Base-by-base conservation (phyloP, 1,140 invertebrate species). In the Grapholita molesta region DNA sequence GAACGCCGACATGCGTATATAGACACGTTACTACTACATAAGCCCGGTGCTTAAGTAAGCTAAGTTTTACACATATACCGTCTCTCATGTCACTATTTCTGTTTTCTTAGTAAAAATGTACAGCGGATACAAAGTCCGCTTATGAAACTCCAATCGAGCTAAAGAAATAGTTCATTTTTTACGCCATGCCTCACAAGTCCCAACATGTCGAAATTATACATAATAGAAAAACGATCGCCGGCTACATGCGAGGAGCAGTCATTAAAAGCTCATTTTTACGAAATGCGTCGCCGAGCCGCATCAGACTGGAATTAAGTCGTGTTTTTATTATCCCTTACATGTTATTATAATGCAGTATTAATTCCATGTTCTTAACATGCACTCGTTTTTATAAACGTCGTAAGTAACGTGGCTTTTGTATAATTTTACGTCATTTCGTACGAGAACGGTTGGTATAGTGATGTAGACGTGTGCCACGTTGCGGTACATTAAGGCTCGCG, bases 181-280 rank as follows among this genome's bases (percentile, higher is more conserved):
- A 67, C 38, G 3, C 9, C 65, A 18, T 38, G 33, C 33, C 18
- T 6, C 21, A 3, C 65, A 30, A 33, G 18, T 15, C 7, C 28
- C 18, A n/a, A 48, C 35, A 52, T 52, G 24, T 67, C 23, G 28
- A 67, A 67, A 48, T 67, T 67, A 48, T 23, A 38, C 42, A 32
- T 30, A 38, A 67, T 52, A 67, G 24, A 67, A 48, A 42, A 42
- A 52, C 21, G 35, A 67, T 68, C 52, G 18, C 6, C 42, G 48
- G 48, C 11, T 23, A 12, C 52, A 25, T 48, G 66, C n/a, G 38
- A 0, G 66, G 25, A 52, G 25, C 9, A 66, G 64, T 64, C 70
- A 73, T 73, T 73, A 73, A 68, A 73, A 73, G 35, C 69, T 38
- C 72, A 70, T 73, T 73, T 70, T 68, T 70, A 68, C 53, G 68